Percentiles rank a stretch among this genome's conserved stretches.
Conservation (phyloP, 2,888 invertebrate genomes). For the Parnassius orleans region DNA sequence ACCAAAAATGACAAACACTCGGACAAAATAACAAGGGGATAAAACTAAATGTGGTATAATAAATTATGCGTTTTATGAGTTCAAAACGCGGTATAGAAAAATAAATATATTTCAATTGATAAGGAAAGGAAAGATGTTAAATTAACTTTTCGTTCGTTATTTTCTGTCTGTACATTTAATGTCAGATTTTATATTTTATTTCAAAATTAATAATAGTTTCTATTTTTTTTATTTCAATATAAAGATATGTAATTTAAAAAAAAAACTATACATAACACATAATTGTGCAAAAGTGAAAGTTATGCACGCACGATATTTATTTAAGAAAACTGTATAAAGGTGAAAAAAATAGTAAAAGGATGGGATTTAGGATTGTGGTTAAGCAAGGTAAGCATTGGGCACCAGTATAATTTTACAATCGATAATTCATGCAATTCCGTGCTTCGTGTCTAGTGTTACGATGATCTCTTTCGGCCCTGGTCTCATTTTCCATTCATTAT, state of each 20-base stretch:
- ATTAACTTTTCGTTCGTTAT: no score
- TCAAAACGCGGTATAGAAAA: no score
- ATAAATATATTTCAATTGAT: no score
- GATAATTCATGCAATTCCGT: constrained; percentile 58
- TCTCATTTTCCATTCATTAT: constrained; percentile 61
- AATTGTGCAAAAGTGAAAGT: constrained; percentile 23
- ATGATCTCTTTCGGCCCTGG: constrained; percentile 80
- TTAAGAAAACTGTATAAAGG: constrained; percentile 1
- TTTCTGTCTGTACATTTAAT: no score
- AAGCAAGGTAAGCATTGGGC: constrained; percentile 35
- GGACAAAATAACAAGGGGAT: constrained; percentile 34
- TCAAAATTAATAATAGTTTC: no score
- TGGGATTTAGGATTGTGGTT: constrained; percentile 26
- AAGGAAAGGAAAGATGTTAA: no score
- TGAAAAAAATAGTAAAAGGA: constrained; percentile 20
- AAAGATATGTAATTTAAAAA: no score
- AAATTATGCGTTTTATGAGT: no score
- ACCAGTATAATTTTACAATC: constrained; percentile 31
- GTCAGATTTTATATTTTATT: no score
- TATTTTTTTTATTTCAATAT: no score
- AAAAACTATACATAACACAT: constrained; percentile 23
- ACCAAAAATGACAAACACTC: constrained; percentile 33
- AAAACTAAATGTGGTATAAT: constrained; percentile 9
- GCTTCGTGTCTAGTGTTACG: constrained; percentile 57
- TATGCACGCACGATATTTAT: constrained; percentile 5